These are phyloP conservation scores for Tympanoctomys barrerae DNA, from an alignment of 2,797 vertebrate species.

Conservation along the genomic window DNA sequence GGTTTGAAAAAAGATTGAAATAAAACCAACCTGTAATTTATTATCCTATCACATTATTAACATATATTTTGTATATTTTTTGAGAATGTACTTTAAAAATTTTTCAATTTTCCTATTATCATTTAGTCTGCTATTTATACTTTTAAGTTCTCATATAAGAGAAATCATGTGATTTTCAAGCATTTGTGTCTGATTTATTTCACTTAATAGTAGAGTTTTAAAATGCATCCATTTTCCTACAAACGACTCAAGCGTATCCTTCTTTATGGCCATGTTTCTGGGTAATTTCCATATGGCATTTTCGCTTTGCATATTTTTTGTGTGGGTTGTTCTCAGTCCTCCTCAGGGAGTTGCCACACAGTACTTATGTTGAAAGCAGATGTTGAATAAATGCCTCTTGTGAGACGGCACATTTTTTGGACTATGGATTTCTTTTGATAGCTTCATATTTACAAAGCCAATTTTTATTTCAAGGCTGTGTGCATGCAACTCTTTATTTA, in stretches of 20 bases:
- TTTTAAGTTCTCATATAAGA: not conserved
- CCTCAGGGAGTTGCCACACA: not conserved
- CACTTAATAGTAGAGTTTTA: not conserved
- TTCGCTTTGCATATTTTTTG: not conserved
- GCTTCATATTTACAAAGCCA: constrained; percentile 3
- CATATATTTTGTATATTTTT: not conserved
- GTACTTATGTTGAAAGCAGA: not conserved
- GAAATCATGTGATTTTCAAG: not conserved
- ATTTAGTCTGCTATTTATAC: not conserved
- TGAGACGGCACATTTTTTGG: not conserved
- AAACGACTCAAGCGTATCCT: not conserved
- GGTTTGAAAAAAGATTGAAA: not conserved
- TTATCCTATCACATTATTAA: not conserved
- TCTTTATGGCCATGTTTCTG: not conserved
- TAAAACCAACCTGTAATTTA: not conserved
- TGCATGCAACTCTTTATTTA: not conserved
- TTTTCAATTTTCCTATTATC: not conserved
- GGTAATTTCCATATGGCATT: not conserved
- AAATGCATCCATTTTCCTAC: not conserved
- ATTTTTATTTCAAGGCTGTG: not conserved
- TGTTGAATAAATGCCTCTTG: constrained; percentile 1
- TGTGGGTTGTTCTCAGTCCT: not conserved
- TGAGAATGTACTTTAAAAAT: not conserved
- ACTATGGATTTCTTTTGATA: not conserved
- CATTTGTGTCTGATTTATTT: not conserved